Percentiles rank a stretch among this genome's conserved stretches.
phyloP scores from a whole-genome alignment of 2,797 vertebrate genomes.

The Chaetophractus vellerosus region DNA sequence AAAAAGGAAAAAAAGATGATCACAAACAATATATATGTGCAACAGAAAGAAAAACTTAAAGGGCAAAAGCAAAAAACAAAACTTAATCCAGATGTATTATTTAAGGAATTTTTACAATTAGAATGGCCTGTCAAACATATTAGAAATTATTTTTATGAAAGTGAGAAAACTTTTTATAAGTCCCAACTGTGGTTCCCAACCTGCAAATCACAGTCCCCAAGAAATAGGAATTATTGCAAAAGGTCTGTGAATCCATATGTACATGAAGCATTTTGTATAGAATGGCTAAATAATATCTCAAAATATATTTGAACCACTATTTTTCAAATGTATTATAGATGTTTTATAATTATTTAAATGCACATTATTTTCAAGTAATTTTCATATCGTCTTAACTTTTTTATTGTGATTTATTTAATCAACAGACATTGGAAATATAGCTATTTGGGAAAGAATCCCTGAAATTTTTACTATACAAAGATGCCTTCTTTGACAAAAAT shows the following conservation, averaged over 20 bases:
- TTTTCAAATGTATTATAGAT: constrained; percentile 41
- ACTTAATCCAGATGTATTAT: neutral
- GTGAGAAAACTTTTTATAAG: constrained; percentile 50
- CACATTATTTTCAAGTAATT: constrained; percentile 24
- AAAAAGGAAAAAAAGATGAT: neutral
- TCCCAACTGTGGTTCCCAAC: neutral
- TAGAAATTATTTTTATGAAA: constrained; percentile 60
- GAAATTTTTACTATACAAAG: constrained; percentile 66
- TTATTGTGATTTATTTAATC: constrained; percentile 60
- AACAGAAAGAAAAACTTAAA: constrained; percentile 40
- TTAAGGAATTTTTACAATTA: neutral
- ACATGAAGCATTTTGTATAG: constrained; percentile 19
- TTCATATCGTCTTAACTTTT: constrained; percentile 34
- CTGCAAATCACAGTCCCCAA: neutral
- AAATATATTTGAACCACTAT: constrained; percentile 29
- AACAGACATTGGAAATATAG: constrained; percentile 6
- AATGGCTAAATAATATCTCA: constrained; percentile 45
- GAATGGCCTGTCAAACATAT: neutral
- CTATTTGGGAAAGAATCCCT: neutral
- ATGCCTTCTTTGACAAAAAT: constrained; percentile 6
- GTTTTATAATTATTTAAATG: constrained; percentile 37
- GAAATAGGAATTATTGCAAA: constrained; percentile 7
- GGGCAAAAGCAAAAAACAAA: neutral
- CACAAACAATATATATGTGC: neutral
- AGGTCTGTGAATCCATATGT: neutral